Percentiles rank a stretch among this genome's conserved stretches.
phyloP scores from a whole-genome alignment of 2,888 invertebrate species.

The Eupithecia abbreviata region DNA sequence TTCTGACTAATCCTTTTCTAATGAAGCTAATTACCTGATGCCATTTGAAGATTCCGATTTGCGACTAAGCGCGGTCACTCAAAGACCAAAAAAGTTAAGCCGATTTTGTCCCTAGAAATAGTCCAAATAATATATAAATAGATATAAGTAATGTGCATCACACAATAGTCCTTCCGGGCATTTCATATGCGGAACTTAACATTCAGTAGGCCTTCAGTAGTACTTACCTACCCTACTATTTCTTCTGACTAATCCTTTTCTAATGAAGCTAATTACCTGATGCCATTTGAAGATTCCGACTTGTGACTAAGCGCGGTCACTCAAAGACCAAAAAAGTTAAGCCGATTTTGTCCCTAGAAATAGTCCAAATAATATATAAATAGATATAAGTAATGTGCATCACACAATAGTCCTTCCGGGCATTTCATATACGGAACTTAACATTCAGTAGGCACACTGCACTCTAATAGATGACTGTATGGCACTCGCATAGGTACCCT shows the following conservation, averaged over 20 bases:
- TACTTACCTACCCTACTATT: neutral
- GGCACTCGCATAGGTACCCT: constrained; percentile 45
- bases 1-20: neutral
- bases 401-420: constrained; percentile 42
- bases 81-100: neutral
- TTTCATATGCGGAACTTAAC: constrained; percentile 16
- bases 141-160: constrained; percentile 27
- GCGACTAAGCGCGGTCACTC: constrained; percentile 1
- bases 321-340: neutral
- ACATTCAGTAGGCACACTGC: constrained; percentile 10
- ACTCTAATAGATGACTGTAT: constrained; percentile 33
- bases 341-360: neutral
- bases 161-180: constrained; percentile 44
- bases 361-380: constrained; percentile 22
- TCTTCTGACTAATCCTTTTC: neutral
- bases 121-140: constrained; percentile 21
- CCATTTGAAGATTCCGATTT: neutral
- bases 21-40: neutral
- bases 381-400: constrained; percentile 25
- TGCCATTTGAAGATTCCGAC: neutral
- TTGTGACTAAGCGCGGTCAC: neutral
- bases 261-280: neutral
- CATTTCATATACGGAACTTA: constrained; percentile 29
- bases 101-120: neutral
- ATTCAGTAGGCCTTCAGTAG: neutral